Evolutionary conservation across 30 jellyfish, hydroid and myxozoan genomes (phyloP), one percentile per base, ranked within the genome.

Genomic region (Rhopilema esculentum): DNA sequence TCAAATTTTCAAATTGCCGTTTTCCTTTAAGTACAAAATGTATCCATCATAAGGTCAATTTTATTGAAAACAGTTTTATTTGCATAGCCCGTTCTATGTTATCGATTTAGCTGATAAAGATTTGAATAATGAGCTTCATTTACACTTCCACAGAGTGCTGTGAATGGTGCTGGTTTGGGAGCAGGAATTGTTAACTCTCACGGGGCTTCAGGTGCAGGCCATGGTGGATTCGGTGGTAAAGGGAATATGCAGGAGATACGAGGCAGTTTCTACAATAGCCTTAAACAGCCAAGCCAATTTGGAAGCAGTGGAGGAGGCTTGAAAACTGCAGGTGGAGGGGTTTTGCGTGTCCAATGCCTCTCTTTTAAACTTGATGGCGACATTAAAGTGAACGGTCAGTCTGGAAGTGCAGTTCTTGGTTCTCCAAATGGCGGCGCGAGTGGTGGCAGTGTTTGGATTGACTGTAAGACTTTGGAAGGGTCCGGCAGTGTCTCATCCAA

Each of bases 151-250:
- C 84, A 86, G 94, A 69, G 89, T 31, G 53, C 23, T 16, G 85
- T 86, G 4, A 74, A 86, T 29, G 94, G 94, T 19, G 32, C 51
- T 32, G 94, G 94, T 50, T 31, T 28, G 29, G 94, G 94, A 18
- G 89, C 88, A 16, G 94, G 94, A 4, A 16, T 22, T 4, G 70
- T 65, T 25, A 86, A 77, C 62, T 66, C 89, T 16, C 89, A 86
- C 64, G 94, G 94, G 0, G 94, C 94, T 1, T 86, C 94, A 0
- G 94, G 94, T n/a, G 94, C 85, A 0, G 94, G 94, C 1, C 94
- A 86, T 61, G 94, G 94, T 0, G 94, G 94, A 0, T 67, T 31
- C 30, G 94, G 94, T 0, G 94, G 94, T 4, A 86, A 86, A 28
- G 94, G 94, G 50, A 32, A 73, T 24, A 74, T 86, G 15, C 84